phyloP scores from a whole-genome alignment of 1,140 invertebrate genomes.

The Heliconius hermathena region DNA sequence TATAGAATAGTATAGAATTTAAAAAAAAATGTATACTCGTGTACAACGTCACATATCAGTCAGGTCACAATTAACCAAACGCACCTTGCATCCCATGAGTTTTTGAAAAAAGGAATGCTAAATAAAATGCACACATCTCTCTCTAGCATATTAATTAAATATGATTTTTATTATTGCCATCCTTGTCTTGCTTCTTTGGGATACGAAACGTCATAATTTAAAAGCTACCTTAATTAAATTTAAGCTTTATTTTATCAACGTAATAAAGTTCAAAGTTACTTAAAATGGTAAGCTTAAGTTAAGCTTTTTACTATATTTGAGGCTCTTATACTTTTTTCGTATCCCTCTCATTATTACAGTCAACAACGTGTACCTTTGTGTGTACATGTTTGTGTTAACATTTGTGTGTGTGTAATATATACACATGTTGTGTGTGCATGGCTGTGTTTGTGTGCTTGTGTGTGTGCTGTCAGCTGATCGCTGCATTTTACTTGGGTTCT shows the following conservation, averaged over 20 bases:
- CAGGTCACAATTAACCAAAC: slow-evolving; percentile 72
- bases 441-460: slow-evolving; percentile 48
- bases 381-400: background rate
- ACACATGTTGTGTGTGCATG: background rate
- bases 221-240: background rate
- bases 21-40: background rate
- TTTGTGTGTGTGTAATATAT: background rate
- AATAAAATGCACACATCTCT: slow-evolving; percentile 53
- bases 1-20: background rate
- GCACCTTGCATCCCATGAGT: slow-evolving; percentile 76
- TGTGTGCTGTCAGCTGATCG: slow-evolving; percentile 70
- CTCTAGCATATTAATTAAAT: slow-evolving; percentile 43
- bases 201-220: slow-evolving; percentile 14
- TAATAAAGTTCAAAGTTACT: slow-evolving; percentile 23
- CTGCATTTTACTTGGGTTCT: slow-evolving; percentile 10
- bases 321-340: slow-evolving; percentile 68
- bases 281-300: slow-evolving; percentile 10
- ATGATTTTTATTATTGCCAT: slow-evolving; percentile 40
- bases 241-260: background rate
- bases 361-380: slow-evolving; percentile 49
- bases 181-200: slow-evolving; percentile 31
- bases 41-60: slow-evolving; percentile 51
- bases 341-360: slow-evolving; percentile 67
- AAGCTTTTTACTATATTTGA: slow-evolving; percentile 18
- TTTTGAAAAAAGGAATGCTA: slow-evolving; percentile 68